Conservation (phyloP, 2,888 invertebrate species). For the Lasioglossum oenotherae region DNA sequence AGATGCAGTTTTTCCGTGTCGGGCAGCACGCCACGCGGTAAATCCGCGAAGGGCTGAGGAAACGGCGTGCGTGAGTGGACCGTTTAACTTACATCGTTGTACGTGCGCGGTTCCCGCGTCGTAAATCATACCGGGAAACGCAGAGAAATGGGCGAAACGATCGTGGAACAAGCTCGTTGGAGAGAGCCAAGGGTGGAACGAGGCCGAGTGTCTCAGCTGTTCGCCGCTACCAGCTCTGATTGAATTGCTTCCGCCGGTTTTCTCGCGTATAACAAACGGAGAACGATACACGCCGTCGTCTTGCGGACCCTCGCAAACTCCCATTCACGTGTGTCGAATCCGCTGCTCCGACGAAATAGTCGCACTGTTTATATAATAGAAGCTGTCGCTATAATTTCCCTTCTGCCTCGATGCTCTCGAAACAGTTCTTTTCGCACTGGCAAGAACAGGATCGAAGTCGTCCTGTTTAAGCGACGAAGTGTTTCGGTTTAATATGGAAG, state of each 20-base stretch:
- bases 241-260: slow-evolving; percentile 79
- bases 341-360: slow-evolving; percentile 12
- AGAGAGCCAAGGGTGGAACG: slow-evolving; percentile 50
- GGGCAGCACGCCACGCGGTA: slow-evolving; percentile 25
- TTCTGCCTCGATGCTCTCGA: slow-evolving; percentile 46
- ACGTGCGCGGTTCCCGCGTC: slow-evolving; percentile 39
- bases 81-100: slow-evolving; percentile 65
- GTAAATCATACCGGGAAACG: slow-evolving; percentile 63
- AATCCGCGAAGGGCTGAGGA: slow-evolving; percentile 42
- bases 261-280: slow-evolving; percentile 47
- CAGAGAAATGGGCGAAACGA: slow-evolving; percentile 48
- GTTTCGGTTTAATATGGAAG: not conserved
- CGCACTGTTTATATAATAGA: slow-evolving; percentile 33
- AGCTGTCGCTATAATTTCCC: slow-evolving; percentile 62
- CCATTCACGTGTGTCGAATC: slow-evolving; percentile 25
- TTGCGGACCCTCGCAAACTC: slow-evolving; percentile 24
- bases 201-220: slow-evolving; percentile 79
- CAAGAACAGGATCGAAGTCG: not conserved
- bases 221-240: slow-evolving; percentile 79
- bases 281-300: slow-evolving; percentile 16
- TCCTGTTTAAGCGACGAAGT: not conserved
- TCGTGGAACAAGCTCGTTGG: slow-evolving; percentile 17
- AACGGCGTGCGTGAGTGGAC: slow-evolving; percentile 50
- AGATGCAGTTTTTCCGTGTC: slow-evolving; percentile 1
- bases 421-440: slow-evolving; percentile 24